Conservation (phyloP, 2,888 invertebrate species). For the Calameuta pallipes region DNA sequence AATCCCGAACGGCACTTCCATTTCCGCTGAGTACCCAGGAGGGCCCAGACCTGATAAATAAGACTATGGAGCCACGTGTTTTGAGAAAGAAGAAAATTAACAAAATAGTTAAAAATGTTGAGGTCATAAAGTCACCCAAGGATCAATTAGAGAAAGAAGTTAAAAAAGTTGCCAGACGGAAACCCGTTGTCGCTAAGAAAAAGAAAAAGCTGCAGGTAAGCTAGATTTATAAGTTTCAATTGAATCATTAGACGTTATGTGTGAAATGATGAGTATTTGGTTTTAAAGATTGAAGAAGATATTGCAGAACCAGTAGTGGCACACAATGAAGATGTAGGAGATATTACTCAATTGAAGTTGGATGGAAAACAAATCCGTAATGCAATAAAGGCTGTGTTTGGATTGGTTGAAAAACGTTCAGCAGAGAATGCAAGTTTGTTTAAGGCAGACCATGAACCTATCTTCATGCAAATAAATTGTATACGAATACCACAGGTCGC, state of each 20-base stretch:
- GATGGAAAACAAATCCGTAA: conserved; percentile 51
- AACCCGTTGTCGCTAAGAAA: not conserved
- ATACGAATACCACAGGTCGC: conserved; percentile 75
- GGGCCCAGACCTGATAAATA: not conserved
- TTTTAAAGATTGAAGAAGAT: not conserved
- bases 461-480: conserved; percentile 72
- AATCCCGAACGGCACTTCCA: too few species aligned
- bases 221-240: not conserved
- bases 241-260: not conserved
- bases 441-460: conserved; percentile 68
- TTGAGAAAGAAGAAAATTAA: conserved; percentile 11
- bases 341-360: conserved; percentile 25
- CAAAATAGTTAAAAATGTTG: not conserved
- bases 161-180: not conserved
- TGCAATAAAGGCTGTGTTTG: conserved; percentile 58
- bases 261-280: not conserved
- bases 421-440: conserved; percentile 67
- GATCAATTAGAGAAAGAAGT: not conserved
- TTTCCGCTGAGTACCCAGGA: too few species aligned
- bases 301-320: not conserved
- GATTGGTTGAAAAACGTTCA: conserved; percentile 53
- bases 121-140: not conserved
- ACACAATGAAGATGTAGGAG: conserved; percentile 15
- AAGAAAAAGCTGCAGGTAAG: conserved; percentile 10
- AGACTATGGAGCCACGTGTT: not conserved